phyloP scores from a whole-genome alignment of 2,113 vertebrate genomes.

The Aldabrachelys gigantea region DNA sequence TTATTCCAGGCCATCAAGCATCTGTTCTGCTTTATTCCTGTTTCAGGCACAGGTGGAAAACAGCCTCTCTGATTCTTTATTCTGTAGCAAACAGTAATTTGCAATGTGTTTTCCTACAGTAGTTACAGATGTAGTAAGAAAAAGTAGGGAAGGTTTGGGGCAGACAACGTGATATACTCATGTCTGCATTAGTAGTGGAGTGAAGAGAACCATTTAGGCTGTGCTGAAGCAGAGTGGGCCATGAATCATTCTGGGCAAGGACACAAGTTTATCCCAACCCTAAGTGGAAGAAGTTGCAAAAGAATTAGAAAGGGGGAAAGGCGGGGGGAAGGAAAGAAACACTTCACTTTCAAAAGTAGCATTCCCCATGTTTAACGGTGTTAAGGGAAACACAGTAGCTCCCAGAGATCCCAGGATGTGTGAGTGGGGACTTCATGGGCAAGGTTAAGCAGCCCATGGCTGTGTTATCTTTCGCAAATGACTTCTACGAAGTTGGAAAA shows the following conservation, averaged over 20 bases:
- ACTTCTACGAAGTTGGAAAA: neutral
- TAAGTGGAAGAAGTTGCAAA: neutral
- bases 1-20: conserved; percentile 27
- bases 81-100: neutral
- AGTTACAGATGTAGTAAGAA: rapidly evolving
- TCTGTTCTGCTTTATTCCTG: conserved; percentile 18
- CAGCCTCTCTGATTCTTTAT: neutral
- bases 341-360: neutral
- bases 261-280: neutral
- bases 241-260: neutral
- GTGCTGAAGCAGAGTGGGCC: neutral
- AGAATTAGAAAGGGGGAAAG: neutral
- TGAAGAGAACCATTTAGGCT: neutral
- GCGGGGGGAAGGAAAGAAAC: neutral
- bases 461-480: neutral
- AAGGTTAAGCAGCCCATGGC: neutral
- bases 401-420: neutral
- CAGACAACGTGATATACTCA: neutral
- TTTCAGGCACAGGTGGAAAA: conserved; percentile 18
- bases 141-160: neutral
- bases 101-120: neutral
- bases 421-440: neutral
- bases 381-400: neutral
- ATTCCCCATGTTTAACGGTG: neutral
- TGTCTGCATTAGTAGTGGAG: rapidly evolving